These are phyloP conservation scores for Iselma pallidipennis DNA, from an alignment of 2,888 invertebrate genomes.

Conservation along the genomic window DNA sequence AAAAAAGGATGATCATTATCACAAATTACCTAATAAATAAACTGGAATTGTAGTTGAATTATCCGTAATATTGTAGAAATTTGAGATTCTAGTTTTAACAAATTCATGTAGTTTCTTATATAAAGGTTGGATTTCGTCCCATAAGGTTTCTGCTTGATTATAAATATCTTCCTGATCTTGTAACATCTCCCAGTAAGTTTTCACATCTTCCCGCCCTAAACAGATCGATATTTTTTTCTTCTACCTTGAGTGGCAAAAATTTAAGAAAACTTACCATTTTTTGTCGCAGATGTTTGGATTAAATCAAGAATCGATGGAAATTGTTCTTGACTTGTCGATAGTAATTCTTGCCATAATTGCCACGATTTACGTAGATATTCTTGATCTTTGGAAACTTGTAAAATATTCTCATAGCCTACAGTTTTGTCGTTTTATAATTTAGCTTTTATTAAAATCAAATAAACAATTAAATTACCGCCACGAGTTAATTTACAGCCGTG, in stretches of 20 bases:
- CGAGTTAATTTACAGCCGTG: neutral
- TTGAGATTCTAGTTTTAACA: constrained; percentile 57
- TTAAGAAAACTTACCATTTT: constrained; percentile 39
- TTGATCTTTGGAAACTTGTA: constrained; percentile 35
- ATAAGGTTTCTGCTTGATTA: constrained; percentile 59
- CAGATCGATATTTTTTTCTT: neutral
- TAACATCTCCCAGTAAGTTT: constrained; percentile 63
- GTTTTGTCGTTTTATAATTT: neutral
- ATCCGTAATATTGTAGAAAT: constrained; percentile 56
- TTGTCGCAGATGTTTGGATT: constrained; percentile 37
- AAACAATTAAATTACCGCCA: constrained; percentile 4
- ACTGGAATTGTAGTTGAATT: constrained; percentile 54
- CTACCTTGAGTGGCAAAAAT: neutral
- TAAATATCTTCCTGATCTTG: constrained; percentile 60
- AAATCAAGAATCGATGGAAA: constrained; percentile 39
- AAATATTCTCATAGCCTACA: constrained; percentile 33
- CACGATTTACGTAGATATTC: constrained; percentile 36
- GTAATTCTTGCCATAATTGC: constrained; percentile 40
- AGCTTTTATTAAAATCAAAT: neutral
- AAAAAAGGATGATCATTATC: neutral
- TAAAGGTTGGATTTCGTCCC: constrained; percentile 61
- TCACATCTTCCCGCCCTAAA: constrained; percentile 54
- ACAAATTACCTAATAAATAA: constrained; percentile 58
- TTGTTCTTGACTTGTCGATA: constrained; percentile 19
- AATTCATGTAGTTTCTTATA: constrained; percentile 62